Evolutionary conservation across 1,140 invertebrate species (phyloP).

Genomic region (Palaemon carinicauda): DNA sequence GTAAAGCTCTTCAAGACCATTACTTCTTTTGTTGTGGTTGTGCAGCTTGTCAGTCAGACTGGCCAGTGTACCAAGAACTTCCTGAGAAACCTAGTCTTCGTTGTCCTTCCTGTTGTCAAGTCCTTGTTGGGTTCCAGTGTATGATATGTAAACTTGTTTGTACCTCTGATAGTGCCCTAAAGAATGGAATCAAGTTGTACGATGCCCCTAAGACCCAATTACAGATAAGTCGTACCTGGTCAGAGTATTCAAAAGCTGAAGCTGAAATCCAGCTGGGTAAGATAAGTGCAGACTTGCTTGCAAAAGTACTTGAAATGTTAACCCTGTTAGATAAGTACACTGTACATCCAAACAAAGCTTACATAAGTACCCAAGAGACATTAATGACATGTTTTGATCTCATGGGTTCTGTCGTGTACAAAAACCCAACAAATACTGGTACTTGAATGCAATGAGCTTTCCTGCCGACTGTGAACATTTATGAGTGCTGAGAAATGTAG

Average conservation of each 20-base stretch:
- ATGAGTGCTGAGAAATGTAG: not conserved
- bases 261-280: conserved; percentile 22
- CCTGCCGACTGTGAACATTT: not conserved
- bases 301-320: conserved; percentile 18
- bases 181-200: conserved; percentile 25
- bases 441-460: not conserved
- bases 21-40: conserved; percentile 53
- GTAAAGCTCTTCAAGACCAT: conserved; percentile 34
- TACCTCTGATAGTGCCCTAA: not conserved
- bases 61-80: conserved; percentile 46
- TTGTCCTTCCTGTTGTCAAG: conserved; percentile 42
- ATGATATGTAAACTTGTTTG: conserved; percentile 29
- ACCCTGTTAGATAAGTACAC: conserved; percentile 46
- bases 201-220: conserved; percentile 18
- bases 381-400: conserved; percentile 53
- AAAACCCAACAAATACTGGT: not conserved
- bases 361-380: conserved; percentile 48
- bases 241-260: conserved; percentile 27
- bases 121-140: conserved; percentile 29
- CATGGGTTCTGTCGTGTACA: conserved; percentile 19
- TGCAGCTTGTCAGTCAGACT: conserved; percentile 42
- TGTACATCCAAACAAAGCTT: conserved; percentile 49
- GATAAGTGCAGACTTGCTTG: not conserved
- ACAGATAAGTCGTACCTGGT: conserved; percentile 34
- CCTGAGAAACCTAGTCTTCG: conserved; percentile 34